These are phyloP conservation scores for Umimayanthus chanpuru DNA, from an alignment of 92 coral and sea anemone genomes.

Conservation along the genomic window DNA sequence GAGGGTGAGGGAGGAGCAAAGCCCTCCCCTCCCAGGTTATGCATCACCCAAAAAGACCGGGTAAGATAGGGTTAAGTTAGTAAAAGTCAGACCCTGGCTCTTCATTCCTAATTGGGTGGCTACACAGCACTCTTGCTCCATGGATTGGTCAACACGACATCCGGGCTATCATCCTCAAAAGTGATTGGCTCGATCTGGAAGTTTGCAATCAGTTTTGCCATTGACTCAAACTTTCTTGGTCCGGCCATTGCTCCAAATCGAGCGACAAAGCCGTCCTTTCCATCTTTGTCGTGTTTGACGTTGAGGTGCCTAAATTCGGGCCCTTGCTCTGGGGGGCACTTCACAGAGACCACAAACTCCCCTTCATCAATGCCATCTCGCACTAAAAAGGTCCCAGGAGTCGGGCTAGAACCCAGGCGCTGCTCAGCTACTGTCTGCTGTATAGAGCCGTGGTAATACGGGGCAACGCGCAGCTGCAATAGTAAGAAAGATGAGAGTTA, in stretches of 20 bases:
- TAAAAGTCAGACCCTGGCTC: no score
- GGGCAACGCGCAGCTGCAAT: constrained; percentile 66
- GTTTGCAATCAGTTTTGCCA: constrained; percentile 75
- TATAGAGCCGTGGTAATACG: constrained; percentile 78
- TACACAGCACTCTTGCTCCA: constrained; percentile 66
- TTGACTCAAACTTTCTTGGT: constrained; percentile 57
- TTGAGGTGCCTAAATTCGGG: constrained; percentile 80
- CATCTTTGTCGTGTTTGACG: constrained; percentile 59
- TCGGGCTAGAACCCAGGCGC: constrained; percentile 58
- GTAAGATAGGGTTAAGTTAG: no score
- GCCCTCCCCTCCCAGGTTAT: no score
- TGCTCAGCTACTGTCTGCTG: constrained; percentile 73
- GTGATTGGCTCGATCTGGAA: constrained; percentile 84
- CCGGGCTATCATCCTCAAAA: constrained; percentile 80
- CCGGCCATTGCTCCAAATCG: constrained; percentile 71
- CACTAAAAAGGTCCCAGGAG: constrained; percentile 91
- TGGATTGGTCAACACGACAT: constrained; percentile 70
- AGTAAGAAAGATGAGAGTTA: background rate
- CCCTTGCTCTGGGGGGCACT: constrained; percentile 79
- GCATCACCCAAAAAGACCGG: no score
- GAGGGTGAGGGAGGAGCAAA: no score
- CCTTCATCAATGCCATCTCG: constrained; percentile 70
- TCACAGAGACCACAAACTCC: constrained; percentile 74
- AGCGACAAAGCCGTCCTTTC: constrained; percentile 55
- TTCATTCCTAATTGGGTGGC: background rate